A percentile compares a stretch with the other conserved stretches of the same genome.
Conservation (phyloP, 2,888 invertebrate genomes). For the Plagiodera versicolora region DNA sequence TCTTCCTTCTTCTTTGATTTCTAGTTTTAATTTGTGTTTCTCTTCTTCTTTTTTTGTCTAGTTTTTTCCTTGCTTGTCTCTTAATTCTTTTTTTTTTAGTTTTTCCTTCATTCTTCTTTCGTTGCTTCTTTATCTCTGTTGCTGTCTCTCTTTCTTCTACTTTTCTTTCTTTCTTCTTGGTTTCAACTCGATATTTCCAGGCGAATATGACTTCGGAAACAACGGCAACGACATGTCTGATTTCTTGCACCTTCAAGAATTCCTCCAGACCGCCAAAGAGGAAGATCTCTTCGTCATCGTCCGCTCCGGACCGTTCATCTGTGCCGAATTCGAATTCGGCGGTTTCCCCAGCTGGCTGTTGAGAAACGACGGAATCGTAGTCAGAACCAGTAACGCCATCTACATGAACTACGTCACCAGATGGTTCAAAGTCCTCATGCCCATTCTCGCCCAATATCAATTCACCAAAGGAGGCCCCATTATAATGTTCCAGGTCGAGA, state of each 20-base stretch:
- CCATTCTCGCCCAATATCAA: constrained; percentile 57
- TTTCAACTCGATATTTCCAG: too few species aligned
- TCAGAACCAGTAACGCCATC: constrained; percentile 40
- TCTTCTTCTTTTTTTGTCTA: too few species aligned
- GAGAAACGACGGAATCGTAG: constrained; percentile 54
- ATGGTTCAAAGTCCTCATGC: constrained; percentile 48
- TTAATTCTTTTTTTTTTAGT: too few species aligned
- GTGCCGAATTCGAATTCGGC: constrained; percentile 84
- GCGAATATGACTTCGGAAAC: constrained; percentile 64
- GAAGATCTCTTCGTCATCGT: constrained; percentile 72
- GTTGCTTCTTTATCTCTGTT: too few species aligned
- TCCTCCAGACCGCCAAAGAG: constrained; percentile 70
- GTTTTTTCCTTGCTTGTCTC: too few species aligned
- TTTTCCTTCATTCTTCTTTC: too few species aligned
- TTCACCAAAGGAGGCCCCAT: constrained; percentile 81
- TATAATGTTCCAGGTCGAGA: constrained; percentile 83
- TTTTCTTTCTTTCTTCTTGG: too few species aligned
- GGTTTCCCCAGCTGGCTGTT: constrained; percentile 51
- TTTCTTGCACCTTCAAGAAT: constrained; percentile 64
- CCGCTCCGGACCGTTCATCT: constrained; percentile 89
- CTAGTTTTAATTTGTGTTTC: too few species aligned
- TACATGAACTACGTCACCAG: constrained; percentile 53
- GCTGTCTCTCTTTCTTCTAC: too few species aligned
- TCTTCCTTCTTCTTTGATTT: too few species aligned
- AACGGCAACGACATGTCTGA: constrained; percentile 60